phyloP scores from a whole-genome alignment of 1,140 invertebrate species.

The Neoseiulus cucumeris region DNA sequence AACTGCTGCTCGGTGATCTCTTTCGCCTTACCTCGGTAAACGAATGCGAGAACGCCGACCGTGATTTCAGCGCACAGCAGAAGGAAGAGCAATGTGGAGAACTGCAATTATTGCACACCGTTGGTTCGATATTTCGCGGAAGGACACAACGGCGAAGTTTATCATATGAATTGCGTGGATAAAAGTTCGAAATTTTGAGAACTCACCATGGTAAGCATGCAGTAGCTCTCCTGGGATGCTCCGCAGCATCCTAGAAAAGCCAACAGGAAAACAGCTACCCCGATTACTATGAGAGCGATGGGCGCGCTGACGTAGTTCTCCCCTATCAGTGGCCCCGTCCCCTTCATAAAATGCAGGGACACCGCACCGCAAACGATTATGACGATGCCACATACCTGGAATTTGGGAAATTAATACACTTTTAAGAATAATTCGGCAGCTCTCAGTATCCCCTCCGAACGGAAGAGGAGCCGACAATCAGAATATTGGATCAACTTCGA shows the following conservation, averaged over 20 bases:
- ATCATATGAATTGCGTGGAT: too few relatives aligned
- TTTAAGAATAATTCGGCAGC: too few relatives aligned
- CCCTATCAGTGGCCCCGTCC: neutral
- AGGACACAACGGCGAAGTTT: too few relatives aligned
- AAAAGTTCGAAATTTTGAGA: too few relatives aligned
- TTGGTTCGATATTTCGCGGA: too few relatives aligned
- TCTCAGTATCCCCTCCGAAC: too few relatives aligned
- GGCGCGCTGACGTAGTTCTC: slow-evolving; percentile 15
- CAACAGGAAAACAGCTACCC: slow-evolving; percentile 54
- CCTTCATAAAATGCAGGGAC: slow-evolving; percentile 10
- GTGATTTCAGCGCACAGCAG: slow-evolving; percentile 8
- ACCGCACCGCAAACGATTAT: neutral
- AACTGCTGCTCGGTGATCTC: slow-evolving; percentile 12
- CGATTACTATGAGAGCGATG: slow-evolving; percentile 46
- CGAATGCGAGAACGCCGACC: slow-evolving; percentile 10
- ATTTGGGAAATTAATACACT: too few relatives aligned
- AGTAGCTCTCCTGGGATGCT: slow-evolving; percentile 55
- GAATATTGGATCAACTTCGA: too few relatives aligned
- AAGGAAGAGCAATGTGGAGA: neutral
- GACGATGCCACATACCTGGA: slow-evolving; percentile 5
- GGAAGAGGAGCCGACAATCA: too few relatives aligned
- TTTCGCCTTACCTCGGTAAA: slow-evolving; percentile 7
- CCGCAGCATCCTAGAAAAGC: slow-evolving; percentile 70
- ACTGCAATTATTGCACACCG: neutral
- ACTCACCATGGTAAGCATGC: slow-evolving; percentile 53